phyloP scores from a whole-genome alignment of 2,797 vertebrate species.

The Babyrousa celebensis region DNA sequence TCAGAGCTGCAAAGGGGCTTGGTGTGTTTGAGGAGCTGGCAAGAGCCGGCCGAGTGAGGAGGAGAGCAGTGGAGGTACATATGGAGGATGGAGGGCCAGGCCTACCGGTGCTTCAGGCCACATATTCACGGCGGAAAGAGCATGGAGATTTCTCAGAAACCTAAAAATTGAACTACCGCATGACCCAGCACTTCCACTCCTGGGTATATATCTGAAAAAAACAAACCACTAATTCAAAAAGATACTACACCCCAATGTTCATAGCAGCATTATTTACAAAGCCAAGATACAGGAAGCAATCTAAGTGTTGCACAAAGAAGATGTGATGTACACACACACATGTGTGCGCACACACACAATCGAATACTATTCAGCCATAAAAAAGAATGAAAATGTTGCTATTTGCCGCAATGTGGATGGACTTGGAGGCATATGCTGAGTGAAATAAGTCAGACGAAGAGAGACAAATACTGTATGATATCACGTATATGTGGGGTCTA shows the following conservation, averaged over 20 bases:
- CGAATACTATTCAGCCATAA: neutral
- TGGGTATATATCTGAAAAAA: accelerated
- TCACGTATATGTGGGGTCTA: neutral
- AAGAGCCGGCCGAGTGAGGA: too few relatives aligned
- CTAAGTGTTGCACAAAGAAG: neutral
- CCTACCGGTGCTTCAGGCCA: accelerated
- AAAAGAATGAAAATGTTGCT: neutral
- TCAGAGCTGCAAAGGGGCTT: neutral
- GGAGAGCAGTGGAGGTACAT: neutral
- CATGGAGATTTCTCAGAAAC: neutral
- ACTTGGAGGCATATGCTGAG: too few relatives aligned
- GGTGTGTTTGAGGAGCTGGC: neutral
- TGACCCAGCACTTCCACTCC: neutral
- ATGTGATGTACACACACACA: too few relatives aligned
- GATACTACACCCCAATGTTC: neutral
- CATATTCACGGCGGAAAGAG: neutral
- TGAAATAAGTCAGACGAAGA: too few relatives aligned
- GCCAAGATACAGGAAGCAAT: neutral
- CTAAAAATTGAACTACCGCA: too few relatives aligned
- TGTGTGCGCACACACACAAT: too few relatives aligned
- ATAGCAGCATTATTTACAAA: neutral
- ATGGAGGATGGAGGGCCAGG: neutral
- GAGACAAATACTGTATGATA: neutral
- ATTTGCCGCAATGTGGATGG: neutral
- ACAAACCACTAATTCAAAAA: neutral